A percentile compares a stretch with the other conserved stretches of the same genome.
Conservation (phyloP, 2,113 vertebrate genomes). For the Thermophis baileyi region DNA sequence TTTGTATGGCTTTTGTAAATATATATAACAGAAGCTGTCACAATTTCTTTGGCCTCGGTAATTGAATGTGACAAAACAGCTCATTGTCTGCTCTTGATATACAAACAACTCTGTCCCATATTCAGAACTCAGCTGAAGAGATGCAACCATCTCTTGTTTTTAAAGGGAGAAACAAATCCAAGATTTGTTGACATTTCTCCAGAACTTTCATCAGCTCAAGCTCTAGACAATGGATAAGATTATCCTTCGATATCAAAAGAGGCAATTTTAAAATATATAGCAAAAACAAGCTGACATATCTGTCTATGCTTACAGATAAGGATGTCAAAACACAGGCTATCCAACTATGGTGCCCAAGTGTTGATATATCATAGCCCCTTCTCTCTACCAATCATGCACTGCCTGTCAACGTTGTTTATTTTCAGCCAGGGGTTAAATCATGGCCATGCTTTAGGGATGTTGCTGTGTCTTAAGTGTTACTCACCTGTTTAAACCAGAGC, state of each 20-base stretch:
- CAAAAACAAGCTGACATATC: constrained; percentile 68
- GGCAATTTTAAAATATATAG: constrained; percentile 66
- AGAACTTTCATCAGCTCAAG: constrained; percentile 60
- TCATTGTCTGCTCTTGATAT: constrained; percentile 59
- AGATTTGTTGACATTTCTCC: constrained; percentile 42
- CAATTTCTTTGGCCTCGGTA: constrained; percentile 57
- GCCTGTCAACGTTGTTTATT: constrained; percentile 68
- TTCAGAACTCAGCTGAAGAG: constrained; percentile 41
- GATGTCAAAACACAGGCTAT: constrained; percentile 69
- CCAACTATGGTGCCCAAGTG: constrained; percentile 52
- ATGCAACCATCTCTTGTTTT: constrained; percentile 32
- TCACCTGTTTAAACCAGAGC: constrained; percentile 66
- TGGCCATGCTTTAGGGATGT: constrained; percentile 64
- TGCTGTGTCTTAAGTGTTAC: constrained; percentile 63
- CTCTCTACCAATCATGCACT: not conserved
- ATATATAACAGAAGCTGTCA: constrained; percentile 35
- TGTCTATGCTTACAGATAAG: constrained; percentile 70
- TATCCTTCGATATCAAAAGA: constrained; percentile 61
- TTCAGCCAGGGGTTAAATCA: constrained; percentile 70
- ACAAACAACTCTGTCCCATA: constrained; percentile 58
- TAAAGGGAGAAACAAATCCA: not conserved
- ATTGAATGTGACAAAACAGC: constrained; percentile 62
- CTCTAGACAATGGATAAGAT: constrained; percentile 50
- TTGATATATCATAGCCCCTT: not conserved
- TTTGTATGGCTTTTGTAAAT: not conserved